Base-by-base conservation (phyloP, 2,797 vertebrate species). In the Spheniscus humboldti region DNA sequence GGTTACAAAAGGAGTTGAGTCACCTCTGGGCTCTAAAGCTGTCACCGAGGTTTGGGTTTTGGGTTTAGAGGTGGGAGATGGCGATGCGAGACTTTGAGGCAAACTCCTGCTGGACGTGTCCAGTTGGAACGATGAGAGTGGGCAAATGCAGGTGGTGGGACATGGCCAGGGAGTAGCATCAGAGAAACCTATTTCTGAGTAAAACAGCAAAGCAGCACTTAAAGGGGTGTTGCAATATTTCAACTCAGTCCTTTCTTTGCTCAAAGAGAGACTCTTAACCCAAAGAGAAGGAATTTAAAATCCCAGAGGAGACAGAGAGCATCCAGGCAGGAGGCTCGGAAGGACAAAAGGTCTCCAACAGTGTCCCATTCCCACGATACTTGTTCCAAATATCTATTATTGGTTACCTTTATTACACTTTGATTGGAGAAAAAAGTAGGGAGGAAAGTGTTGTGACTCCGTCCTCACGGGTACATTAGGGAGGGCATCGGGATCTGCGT, bases 401-500 rank as follows among this genome's bases (percentile, higher is more conserved):
- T 37, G 15, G 25, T 76, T 37, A 13, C 16, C 14, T 52, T 91
- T 63, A 16, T 35, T n/a, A 41, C 55, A 24, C 37, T 57, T 28
- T 9, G 52, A 30, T 30, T 6, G 19, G 39, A 41, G 20, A 68
- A 72, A 43, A 33, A 71, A 19, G 13, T 5, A 27, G 35, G 39
- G 23, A 59, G 31, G 25, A 43, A 64, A 45, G 24, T 17, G 9
- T 17, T 39, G 50, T n/a, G 45, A 24, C 7, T 67, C 47, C 3
- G 1, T 50, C 52, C 35, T n/a, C 69, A 37, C 0, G 0, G 7
- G 35, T 31, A 30, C 9, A 2, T 10, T 3, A 2, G 0, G 37
- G 18, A 57, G 6, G 13, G 18, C 15, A 3, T 35, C 0, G 0
- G 5, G 45, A 68, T 56, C 30, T 0, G 0, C 0, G 0, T 53